These are phyloP conservation scores for Helarctos malayanus DNA, from an alignment of 2,797 vertebrate genomes.

Conservation along the genomic window DNA sequence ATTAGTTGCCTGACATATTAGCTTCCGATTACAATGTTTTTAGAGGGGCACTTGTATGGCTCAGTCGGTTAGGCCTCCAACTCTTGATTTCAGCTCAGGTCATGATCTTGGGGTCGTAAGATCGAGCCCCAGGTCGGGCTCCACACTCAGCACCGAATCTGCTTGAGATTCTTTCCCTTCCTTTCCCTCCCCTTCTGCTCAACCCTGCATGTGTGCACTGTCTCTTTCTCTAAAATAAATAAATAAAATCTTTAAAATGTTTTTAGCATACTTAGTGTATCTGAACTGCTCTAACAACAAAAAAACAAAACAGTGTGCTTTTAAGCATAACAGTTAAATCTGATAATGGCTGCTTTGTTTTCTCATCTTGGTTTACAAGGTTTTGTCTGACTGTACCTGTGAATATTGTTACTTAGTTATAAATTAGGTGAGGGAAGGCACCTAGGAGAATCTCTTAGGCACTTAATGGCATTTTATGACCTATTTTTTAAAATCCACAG, in stretches of 20 bases:
- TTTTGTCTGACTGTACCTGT: conserved; percentile 43
- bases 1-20: conserved; percentile 37
- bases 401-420: conserved; percentile 37
- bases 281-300: conserved; percentile 25
- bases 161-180: not conserved
- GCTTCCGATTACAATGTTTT: conserved; percentile 38
- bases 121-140: not conserved
- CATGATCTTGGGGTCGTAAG: not conserved
- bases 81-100: not conserved
- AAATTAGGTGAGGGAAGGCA: not conserved
- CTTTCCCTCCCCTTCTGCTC: not conserved
- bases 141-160: not conserved
- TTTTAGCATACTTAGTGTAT: conserved; percentile 19
- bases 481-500: not conserved
- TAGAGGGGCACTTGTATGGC: not conserved
- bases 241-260: not conserved
- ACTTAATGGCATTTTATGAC: conserved; percentile 58
- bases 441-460: conserved; percentile 40
- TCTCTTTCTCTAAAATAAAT: not conserved
- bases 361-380: conserved; percentile 31
- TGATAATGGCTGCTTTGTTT: conserved; percentile 31
- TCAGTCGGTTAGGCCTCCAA: not conserved
- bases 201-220: not conserved
- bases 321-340: conserved; percentile 45
- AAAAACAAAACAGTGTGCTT: not conserved